These are phyloP conservation scores for Carassius auratus DNA, from an alignment of 2,113 vertebrate genomes.

Conservation along the genomic window DNA sequence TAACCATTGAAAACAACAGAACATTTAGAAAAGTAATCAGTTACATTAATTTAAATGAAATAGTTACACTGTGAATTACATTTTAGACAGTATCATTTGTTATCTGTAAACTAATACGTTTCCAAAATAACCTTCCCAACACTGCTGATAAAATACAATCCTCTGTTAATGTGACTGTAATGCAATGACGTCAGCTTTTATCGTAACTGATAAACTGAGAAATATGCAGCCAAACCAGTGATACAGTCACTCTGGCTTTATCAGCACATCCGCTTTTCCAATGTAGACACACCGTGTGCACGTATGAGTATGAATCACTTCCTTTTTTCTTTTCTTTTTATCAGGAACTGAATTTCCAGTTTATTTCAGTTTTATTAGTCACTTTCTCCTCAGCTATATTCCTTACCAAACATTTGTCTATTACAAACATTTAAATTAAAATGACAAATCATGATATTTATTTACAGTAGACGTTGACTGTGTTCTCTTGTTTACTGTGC, in stretches of 20 bases:
- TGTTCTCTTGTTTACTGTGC: slow-evolving; percentile 58
- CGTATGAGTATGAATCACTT: not conserved
- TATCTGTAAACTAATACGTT: no score
- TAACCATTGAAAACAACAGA: no score
- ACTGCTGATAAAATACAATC: not conserved
- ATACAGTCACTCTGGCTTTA: not conserved
- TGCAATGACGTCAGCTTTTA: not conserved
- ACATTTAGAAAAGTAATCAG: no score
- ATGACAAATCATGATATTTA: not conserved
- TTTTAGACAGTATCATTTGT: no score
- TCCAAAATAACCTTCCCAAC: no score
- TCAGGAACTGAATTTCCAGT: not conserved
- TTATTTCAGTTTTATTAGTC: not conserved
- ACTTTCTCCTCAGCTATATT: not conserved
- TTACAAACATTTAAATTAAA: not conserved
- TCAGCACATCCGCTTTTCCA: not conserved
- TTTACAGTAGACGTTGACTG: not conserved
- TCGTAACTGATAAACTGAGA: not conserved
- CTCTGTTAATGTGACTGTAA: no score
- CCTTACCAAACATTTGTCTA: not conserved
- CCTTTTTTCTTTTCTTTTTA: no score
- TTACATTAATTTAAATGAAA: no score
- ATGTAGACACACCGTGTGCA: no score
- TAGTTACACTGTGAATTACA: no score
- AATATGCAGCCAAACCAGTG: not conserved